These are phyloP conservation scores for Romanogobio albipinnatus DNA, from an alignment of 2,113 vertebrate species.

Conservation along the genomic window DNA sequence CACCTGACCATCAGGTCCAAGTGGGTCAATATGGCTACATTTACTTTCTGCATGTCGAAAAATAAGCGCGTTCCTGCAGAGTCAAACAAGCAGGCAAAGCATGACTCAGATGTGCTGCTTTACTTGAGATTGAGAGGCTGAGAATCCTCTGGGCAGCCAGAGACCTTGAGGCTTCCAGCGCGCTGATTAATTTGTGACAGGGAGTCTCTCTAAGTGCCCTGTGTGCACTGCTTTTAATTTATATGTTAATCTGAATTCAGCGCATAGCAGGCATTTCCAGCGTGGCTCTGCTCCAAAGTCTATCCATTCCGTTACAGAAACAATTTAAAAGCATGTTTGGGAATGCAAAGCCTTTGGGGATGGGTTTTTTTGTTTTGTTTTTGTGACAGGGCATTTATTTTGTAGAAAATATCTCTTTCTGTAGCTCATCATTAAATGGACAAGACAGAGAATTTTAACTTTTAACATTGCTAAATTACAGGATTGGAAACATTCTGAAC, in stretches of 20 bases:
- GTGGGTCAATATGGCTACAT: not conserved
- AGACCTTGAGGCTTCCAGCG: slow-evolving; percentile 42
- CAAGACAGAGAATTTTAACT: not conserved
- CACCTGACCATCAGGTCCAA: not conserved
- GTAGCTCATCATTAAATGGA: not conserved
- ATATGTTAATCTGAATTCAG: slow-evolving; percentile 62
- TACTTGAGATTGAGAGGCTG: slow-evolving; percentile 48
- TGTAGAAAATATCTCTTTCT: not conserved
- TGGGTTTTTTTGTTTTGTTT: not conserved
- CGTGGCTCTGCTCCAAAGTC: slow-evolving; percentile 35
- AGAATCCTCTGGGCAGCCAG: slow-evolving; percentile 36
- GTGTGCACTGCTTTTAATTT: slow-evolving; percentile 58
- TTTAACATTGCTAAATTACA: not conserved
- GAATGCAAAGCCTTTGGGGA: slow-evolving; percentile 23
- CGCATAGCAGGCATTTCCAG: slow-evolving; percentile 34
- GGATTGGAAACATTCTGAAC: not conserved
- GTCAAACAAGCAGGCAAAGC: slow-evolving; percentile 38
- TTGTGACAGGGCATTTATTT: not conserved
- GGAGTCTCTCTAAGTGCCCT: slow-evolving; percentile 50
- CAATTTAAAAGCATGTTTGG: slow-evolving; percentile 25
- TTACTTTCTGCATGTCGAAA: slow-evolving; percentile 18
- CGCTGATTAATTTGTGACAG: slow-evolving; percentile 62
- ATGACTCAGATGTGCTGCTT: slow-evolving; percentile 43
- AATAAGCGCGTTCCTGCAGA: slow-evolving; percentile 11
- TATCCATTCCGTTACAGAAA: slow-evolving; percentile 33